Conservation (phyloP, 2,888 invertebrate species). For the Heteromurus nitidus region DNA sequence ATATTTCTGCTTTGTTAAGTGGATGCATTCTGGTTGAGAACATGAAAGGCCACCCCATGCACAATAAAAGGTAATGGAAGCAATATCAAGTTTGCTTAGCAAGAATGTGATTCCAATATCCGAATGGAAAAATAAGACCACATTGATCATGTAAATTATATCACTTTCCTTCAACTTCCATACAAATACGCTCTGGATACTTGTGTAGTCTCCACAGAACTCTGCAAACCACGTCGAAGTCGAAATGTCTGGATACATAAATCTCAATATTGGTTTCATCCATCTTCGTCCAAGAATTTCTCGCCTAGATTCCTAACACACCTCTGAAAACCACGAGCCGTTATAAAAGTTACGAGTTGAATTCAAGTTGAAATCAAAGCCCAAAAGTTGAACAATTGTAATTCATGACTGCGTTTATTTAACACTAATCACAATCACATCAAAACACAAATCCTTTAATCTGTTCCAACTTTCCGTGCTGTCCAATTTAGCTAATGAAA, state of each 20-base stretch:
- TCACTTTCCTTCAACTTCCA: too few species aligned
- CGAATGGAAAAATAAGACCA: background rate
- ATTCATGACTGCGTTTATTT: background rate
- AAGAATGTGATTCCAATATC: constrained; percentile 13
- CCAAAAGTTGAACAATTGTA: background rate
- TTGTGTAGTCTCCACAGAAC: too few species aligned
- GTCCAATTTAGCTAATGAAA: constrained; percentile 71
- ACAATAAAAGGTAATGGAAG: too few species aligned
- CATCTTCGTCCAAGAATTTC: background rate
- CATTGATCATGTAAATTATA: too few species aligned
- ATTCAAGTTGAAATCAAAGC: background rate
- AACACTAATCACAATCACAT: constrained; percentile 42
- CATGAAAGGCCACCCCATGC: background rate
- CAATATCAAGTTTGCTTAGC: background rate
- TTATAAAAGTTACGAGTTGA: background rate
- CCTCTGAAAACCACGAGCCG: too few species aligned
- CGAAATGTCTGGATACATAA: background rate
- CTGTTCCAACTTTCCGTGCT: constrained; percentile 30
- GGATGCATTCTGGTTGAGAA: background rate
- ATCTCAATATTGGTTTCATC: background rate
- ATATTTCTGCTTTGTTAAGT: background rate
- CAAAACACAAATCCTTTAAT: constrained; percentile 43
- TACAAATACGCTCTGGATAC: too few species aligned
- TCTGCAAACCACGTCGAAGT: background rate
- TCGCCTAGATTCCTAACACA: background rate